Conservation (phyloP, 1,140 invertebrate species). For the Zaprionus taronus region DNA sequence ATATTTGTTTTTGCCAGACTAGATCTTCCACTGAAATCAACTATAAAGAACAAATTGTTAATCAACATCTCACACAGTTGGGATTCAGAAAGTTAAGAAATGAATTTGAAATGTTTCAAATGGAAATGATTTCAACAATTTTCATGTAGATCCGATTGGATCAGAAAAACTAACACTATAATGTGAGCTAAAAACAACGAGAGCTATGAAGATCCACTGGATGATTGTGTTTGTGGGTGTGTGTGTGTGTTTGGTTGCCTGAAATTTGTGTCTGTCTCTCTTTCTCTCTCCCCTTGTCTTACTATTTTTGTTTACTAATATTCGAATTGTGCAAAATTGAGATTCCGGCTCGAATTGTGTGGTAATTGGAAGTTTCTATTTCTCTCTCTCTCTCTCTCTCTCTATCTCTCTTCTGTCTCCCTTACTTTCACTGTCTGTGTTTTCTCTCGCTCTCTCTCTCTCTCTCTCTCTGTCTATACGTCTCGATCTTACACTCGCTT, state of each 20-base stretch:
- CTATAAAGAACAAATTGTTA: not conserved
- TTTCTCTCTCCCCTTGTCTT: not conserved
- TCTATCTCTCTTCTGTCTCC: conserved; percentile 8
- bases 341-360: conserved; percentile 16
- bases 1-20: not conserved
- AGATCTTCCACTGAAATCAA: conserved; percentile 6
- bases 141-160: not conserved
- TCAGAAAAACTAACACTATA: not conserved
- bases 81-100: not conserved
- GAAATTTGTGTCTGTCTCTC: conserved; percentile 6
- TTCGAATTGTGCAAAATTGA: conserved; percentile 43
- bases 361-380: not conserved
- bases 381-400: conserved; percentile 36
- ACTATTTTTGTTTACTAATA: conserved; percentile 43
- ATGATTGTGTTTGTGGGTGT: conserved; percentile 13
- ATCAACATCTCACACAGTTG: not conserved
- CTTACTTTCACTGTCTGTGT: conserved; percentile 60
- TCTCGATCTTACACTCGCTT: conserved; percentile 88
- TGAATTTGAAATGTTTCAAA: not conserved
- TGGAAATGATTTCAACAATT: not conserved
- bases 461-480: not conserved
- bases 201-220: conserved; percentile 37
- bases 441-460: conserved; percentile 18
- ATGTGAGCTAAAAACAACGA: conserved; percentile 9
- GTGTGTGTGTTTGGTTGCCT: conserved; percentile 2